These are phyloP conservation scores for Thelaira solivaga DNA, from an alignment of 2,888 invertebrate genomes.

Conservation along the genomic window DNA sequence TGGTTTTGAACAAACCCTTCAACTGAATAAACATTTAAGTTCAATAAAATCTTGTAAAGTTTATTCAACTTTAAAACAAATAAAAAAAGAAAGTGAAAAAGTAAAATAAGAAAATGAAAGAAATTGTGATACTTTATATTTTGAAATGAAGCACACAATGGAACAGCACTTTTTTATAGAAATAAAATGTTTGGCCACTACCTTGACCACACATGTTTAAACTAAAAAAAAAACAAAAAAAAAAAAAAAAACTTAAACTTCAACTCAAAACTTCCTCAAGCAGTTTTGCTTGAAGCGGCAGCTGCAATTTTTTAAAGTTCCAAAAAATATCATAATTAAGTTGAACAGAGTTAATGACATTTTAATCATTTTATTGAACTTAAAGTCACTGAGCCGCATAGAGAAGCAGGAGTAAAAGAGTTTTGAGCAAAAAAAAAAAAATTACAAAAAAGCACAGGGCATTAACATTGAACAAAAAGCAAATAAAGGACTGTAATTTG, in stretches of 20 bases:
- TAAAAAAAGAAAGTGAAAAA: constrained; percentile 36
- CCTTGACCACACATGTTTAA: constrained; percentile 38
- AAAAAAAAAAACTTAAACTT: no score
- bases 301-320: constrained; percentile 25
- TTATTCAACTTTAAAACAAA: constrained; percentile 35
- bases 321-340: constrained; percentile 41
- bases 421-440: neutral
- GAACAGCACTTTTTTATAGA: no score
- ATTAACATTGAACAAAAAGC: neutral
- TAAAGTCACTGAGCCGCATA: no score
- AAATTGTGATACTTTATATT: neutral
- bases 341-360: constrained; percentile 53
- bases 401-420: no score
- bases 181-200: neutral
- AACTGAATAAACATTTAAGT: constrained; percentile 23
- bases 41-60: constrained; percentile 25
- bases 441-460: neutral
- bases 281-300: constrained; percentile 17
- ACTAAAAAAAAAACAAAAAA: no score
- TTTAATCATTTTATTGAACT: constrained; percentile 53
- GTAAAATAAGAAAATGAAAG: neutral
- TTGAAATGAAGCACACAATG: neutral
- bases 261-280: neutral
- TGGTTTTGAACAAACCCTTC: neutral
- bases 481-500: constrained; percentile 39